Base-by-base conservation (phyloP, 2,888 invertebrate genomes). In the Pterostichus madidus region DNA sequence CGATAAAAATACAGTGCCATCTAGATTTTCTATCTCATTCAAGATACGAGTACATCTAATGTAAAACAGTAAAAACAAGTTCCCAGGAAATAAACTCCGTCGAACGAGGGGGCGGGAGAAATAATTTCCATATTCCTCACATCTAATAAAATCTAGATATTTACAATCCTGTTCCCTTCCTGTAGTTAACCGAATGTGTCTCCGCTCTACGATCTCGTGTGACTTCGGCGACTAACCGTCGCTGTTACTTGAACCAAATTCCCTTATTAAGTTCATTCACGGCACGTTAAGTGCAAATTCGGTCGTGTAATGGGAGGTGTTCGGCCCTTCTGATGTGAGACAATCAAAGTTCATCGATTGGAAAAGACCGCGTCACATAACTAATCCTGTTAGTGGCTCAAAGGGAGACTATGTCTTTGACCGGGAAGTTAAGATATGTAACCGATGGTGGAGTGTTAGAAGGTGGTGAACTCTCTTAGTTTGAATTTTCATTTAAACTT, bases 281-380 rank as follows among this genome's bases (percentile, higher is more conserved):
- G 79, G 79, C 32, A 68, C 79, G 68, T 79, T 79, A 68, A 64
- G 64, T 79, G 32, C 64, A 79, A 79, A 77, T 56, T 79, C 64
- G 64, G 49, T 79, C 68, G 79, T 79, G 79, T 79, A 79, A 79
- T 79, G 64, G 46, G 35, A 79, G 79, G 79, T 79, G 79, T 79
- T 79, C 49, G 79, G 61, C 68, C 78, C 79, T 68, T 68, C 64
- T 64, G 79, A 79, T 68, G 79, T 49, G 79, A 79, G 52, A 68
- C 79, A 79, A 79, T 79, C 79, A 79, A 79, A 79, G 79, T 79
- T 79, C 79, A 79, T 64, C 53, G 79, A 79, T 79, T 79, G 79
- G 79, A 77, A 78, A 79, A 79, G 78, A 79, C 79, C 79, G 52
- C 79, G 53, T 68, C 79, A 79, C 64, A 79, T 79, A 79, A 79